A percentile compares a stretch with the other conserved stretches of the same genome.
These are phyloP conservation scores for Coenonympha arcania DNA, from an alignment of 2,888 invertebrate genomes.

Conservation along the genomic window DNA sequence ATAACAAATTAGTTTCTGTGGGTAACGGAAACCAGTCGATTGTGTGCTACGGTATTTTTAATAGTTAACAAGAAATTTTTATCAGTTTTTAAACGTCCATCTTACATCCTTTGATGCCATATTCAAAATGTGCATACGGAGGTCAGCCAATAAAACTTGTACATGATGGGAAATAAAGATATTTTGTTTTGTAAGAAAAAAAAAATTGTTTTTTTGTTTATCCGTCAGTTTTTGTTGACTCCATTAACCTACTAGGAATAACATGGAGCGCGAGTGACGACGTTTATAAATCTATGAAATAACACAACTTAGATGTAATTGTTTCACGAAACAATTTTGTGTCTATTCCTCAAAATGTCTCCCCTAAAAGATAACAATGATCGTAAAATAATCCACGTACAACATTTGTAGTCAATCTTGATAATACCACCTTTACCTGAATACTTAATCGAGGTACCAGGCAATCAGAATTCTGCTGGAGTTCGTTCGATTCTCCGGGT, in stretches of 20 bases:
- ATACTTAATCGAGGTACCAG: conserved; percentile 56
- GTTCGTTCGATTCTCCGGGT: conserved; percentile 45
- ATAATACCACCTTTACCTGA: conserved; percentile 63
- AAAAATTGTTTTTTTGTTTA: too few relatives aligned
- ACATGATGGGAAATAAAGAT: too few relatives aligned
- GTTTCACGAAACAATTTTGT: background rate
- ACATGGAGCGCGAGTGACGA: too few relatives aligned
- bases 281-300: too few relatives aligned
- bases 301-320: background rate
- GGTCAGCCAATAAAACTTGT: too few relatives aligned
- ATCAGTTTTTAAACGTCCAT: too few relatives aligned
- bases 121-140: too few relatives aligned
- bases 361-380: conserved; percentile 9
- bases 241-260: too few relatives aligned
- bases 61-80: too few relatives aligned
- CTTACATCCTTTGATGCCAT: too few relatives aligned
- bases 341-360: background rate
- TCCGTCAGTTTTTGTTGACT: too few relatives aligned
- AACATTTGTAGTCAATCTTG: conserved; percentile 57
- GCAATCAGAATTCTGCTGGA: conserved; percentile 65
- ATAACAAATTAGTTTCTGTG: conserved; percentile 14
- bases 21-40: background rate
- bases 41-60: background rate
- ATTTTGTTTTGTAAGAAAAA: too few relatives aligned
- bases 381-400: conserved; percentile 21